Percentiles rank a stretch among this genome's conserved stretches.
phyloP scores from a whole-genome alignment of 2,888 invertebrate genomes.

The Drosophila pegasa region DNA sequence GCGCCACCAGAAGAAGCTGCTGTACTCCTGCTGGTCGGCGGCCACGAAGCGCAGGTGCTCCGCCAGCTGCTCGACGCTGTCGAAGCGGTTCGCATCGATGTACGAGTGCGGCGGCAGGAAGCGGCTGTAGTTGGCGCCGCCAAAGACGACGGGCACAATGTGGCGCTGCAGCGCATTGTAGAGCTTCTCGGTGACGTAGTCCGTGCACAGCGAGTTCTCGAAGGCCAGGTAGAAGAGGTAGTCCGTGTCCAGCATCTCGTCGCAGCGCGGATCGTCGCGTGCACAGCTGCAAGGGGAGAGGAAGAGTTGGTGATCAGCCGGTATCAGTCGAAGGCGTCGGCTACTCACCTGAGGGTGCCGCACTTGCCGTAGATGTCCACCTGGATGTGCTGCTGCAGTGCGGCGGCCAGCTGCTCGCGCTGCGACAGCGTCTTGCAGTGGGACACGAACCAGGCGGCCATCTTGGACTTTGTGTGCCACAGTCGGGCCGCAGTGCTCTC shows the following conservation, averaged over 20 bases:
- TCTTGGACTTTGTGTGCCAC: conserved; percentile 84
- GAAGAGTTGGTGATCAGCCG: not conserved
- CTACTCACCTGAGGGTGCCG: conserved; percentile 84
- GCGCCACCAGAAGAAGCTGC: conserved; percentile 89
- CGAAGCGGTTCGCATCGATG: conserved; percentile 88
- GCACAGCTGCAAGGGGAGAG: conserved; percentile 72
- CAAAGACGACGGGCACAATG: conserved; percentile 88
- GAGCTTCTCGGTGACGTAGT: conserved; percentile 89
- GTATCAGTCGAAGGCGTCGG: not conserved
- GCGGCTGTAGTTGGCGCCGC: conserved; percentile 88
- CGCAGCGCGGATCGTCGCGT: conserved; percentile 79
- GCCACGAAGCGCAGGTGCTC: conserved; percentile 85
- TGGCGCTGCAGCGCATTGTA: conserved; percentile 78
- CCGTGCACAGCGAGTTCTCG: conserved; percentile 89
- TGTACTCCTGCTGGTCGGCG: conserved; percentile 86
- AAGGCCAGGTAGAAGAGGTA: conserved; percentile 89
- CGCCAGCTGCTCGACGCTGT: conserved; percentile 86
- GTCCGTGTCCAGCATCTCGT: conserved; percentile 85
- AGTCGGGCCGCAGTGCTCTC: conserved; percentile 55
- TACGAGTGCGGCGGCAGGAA: conserved; percentile 88
- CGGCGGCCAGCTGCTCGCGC: conserved; percentile 85
- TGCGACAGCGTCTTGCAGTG: conserved; percentile 85
- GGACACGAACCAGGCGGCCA: conserved; percentile 87
- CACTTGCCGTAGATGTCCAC: conserved; percentile 89
- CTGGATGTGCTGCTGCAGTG: conserved; percentile 86